phyloP scores from a whole-genome alignment of 2,888 invertebrate species.

The Herminia tarsipennalis region DNA sequence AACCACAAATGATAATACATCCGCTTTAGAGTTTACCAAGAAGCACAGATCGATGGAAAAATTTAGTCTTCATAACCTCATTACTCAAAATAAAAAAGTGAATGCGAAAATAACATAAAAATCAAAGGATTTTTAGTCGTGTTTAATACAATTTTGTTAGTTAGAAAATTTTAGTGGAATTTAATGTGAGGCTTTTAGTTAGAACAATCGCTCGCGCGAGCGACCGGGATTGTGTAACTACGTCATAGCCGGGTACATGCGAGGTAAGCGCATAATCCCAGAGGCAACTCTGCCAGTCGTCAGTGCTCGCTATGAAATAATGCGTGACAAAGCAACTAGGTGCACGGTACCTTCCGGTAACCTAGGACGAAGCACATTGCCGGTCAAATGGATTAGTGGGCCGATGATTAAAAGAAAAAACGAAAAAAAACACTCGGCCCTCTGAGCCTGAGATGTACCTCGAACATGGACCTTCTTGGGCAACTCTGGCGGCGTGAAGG shows the following conservation, averaged over 20 bases:
- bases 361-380: conserved; percentile 77
- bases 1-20: conserved; percentile 78
- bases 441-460: conserved; percentile 89
- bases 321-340: conserved; percentile 84
- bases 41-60: conserved; percentile 78
- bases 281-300: conserved; percentile 52
- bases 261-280: conserved; percentile 64
- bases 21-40: conserved; percentile 86
- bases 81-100: conserved; percentile 56
- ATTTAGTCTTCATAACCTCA: conserved; percentile 50
- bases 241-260: conserved; percentile 74
- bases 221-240: conserved; percentile 59
- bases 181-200: conserved; percentile 37
- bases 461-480: conserved; percentile 99
- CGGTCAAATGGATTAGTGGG: conserved; percentile 73
- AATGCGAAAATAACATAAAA: conserved; percentile 69
- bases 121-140: conserved; percentile 38
- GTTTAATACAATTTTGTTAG: conserved; percentile 37
- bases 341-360: conserved; percentile 73
- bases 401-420: conserved; percentile 74
- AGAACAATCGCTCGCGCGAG: conserved; percentile 54
- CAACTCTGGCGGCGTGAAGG: conserved; percentile 99
- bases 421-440: conserved; percentile 76
- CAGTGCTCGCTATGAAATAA: conserved; percentile 78
- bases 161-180: conserved; percentile 26